Evolutionary conservation across 2,888 invertebrate species (phyloP).

Genomic region (Fragum sueziense): DNA sequence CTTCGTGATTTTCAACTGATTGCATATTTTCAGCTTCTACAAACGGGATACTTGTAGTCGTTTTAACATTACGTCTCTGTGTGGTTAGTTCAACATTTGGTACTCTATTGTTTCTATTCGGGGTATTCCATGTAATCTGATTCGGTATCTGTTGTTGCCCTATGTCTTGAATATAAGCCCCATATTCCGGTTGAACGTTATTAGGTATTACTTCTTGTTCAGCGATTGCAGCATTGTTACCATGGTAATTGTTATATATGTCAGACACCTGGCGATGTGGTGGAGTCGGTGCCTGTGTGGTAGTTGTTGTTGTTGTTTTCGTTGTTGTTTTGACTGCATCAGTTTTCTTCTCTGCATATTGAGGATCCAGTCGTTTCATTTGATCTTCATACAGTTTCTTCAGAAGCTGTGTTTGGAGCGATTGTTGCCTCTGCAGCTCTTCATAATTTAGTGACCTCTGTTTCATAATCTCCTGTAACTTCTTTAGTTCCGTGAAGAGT

Average conservation of each 20-base stretch:
- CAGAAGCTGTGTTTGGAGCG: not conserved
- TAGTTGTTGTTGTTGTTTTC: not conserved
- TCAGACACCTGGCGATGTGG: not conserved
- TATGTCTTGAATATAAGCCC: too few relatives aligned
- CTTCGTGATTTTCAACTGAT: not conserved
- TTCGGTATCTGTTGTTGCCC: too few relatives aligned
- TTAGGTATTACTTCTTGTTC: too few relatives aligned
- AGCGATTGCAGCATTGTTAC: too few relatives aligned
- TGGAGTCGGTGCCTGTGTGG: not conserved
- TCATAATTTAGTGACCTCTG: not conserved
- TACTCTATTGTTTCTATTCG: too few relatives aligned
- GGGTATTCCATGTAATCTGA: too few relatives aligned
- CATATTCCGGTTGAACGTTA: too few relatives aligned
- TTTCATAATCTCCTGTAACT: slow-evolving; percentile 1
- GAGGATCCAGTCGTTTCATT: not conserved
- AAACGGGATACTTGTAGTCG: too few relatives aligned
- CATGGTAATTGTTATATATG: not conserved
- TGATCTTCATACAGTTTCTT: slow-evolving; percentile 1
- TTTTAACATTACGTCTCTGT: not conserved
- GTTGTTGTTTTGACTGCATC: not conserved
- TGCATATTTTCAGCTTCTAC: not conserved
- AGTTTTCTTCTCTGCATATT: not conserved
- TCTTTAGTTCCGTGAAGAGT: not conserved
- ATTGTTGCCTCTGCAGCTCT: not conserved
- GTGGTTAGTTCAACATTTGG: not conserved